phyloP scores from a whole-genome alignment of 2,113 vertebrate genomes.

The Apus apus region DNA sequence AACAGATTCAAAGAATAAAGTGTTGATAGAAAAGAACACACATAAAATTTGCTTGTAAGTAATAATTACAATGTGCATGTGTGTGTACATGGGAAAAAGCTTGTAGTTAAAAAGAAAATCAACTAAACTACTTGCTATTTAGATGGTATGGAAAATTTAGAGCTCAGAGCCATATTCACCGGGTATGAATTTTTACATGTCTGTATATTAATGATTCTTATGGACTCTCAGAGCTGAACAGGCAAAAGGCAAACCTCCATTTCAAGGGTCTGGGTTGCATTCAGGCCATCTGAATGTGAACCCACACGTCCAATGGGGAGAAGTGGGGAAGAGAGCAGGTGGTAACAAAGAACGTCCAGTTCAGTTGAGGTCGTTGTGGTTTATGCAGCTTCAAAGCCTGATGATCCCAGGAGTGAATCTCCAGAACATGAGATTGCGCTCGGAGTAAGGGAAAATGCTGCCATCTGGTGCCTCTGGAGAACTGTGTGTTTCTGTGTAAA shows the following conservation, averaged over 20 bases:
- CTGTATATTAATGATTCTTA: not conserved
- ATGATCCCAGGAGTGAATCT: not conserved
- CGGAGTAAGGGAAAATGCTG: slow-evolving; percentile 39
- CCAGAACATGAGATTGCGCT: slow-evolving; percentile 16
- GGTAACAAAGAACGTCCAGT: not conserved
- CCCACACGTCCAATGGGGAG: rapidly evolving
- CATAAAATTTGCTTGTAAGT: not conserved
- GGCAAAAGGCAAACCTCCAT: not conserved
- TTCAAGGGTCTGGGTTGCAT: not conserved
- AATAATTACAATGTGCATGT: not conserved
- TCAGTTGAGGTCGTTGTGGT: not conserved
- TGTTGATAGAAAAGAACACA: not conserved
- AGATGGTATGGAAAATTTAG: not conserved
- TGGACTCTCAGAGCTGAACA: not conserved
- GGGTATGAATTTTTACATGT: not conserved
- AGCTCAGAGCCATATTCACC: not conserved
- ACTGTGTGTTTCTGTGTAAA: not conserved
- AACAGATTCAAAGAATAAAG: not conserved
- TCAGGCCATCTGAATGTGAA: not conserved
- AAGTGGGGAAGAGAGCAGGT: not conserved
- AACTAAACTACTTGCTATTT: not conserved
- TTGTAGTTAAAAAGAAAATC: not conserved
- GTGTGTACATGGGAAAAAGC: not conserved
- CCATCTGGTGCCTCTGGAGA: slow-evolving; percentile 57
- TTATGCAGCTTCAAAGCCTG: not conserved